phyloP scores from a whole-genome alignment of 2,113 vertebrate species.

The Melanocharis versteri region DNA sequence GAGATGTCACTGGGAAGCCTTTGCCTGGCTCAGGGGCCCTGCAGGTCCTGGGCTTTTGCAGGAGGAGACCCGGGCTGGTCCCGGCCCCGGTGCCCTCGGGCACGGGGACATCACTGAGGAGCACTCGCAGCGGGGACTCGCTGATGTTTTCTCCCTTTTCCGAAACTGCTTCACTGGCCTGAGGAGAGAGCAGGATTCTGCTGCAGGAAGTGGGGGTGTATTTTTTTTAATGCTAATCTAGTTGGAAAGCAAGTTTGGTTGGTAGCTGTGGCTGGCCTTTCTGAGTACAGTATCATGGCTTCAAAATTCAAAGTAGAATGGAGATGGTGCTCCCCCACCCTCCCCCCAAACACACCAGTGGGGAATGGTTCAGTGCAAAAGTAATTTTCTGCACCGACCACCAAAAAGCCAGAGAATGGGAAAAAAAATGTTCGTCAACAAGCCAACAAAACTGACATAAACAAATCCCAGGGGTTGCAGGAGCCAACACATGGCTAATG shows the following conservation, averaged over 20 bases:
- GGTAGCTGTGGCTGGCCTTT: conserved; percentile 15
- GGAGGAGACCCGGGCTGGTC: neutral
- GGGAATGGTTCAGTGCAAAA: neutral
- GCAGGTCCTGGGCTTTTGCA: neutral
- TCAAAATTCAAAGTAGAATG: neutral
- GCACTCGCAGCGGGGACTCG: neutral
- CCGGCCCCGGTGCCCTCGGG: neutral
- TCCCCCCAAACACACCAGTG: neutral
- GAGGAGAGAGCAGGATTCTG: neutral
- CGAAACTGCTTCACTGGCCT: neutral
- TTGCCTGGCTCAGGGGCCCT: neutral
- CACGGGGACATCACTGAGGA: neutral
- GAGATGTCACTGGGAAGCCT: neutral
- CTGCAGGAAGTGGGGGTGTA: neutral
- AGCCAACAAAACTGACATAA: neutral
- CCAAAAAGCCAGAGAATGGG: neutral
- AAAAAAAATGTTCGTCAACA: neutral
- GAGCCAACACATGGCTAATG: neutral
- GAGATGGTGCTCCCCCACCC: neutral
- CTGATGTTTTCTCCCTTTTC: neutral
- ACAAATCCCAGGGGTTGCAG: neutral
- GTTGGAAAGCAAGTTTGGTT: neutral
- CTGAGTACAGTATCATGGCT: conserved; percentile 30
- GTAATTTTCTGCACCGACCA: neutral
- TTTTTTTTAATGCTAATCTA: neutral